phyloP scores from a whole-genome alignment of 2,113 vertebrate species.

The Cheilinus undulatus region DNA sequence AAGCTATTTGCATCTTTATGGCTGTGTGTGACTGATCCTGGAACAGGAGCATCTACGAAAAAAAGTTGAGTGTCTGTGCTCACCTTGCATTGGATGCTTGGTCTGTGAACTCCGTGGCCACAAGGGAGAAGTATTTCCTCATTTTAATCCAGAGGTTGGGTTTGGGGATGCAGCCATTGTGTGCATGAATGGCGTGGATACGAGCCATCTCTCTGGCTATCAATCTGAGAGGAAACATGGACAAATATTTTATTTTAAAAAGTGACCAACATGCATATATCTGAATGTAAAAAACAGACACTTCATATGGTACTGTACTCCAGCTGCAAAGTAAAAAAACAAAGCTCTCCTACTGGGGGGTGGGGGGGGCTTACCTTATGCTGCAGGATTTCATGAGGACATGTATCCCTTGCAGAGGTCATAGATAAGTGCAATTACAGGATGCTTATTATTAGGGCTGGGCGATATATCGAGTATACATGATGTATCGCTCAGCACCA shows the following conservation, averaged over 20 bases:
- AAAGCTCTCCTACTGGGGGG: too few species aligned
- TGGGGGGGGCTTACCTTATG: not conserved
- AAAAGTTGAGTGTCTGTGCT: slow-evolving; percentile 4
- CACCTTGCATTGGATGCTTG: slow-evolving; percentile 88
- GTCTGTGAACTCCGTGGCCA: slow-evolving; percentile 91
- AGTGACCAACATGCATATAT: not conserved
- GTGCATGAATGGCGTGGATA: slow-evolving; percentile 93
- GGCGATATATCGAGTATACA: too few species aligned
- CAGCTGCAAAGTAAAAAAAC: too few species aligned
- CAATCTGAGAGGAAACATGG: slow-evolving; percentile 81
- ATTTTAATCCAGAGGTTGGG: slow-evolving; percentile 96
- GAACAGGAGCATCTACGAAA: too few species aligned
- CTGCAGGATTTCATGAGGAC: not conserved
- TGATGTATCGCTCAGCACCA: too few species aligned
- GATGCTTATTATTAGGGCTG: too few species aligned
- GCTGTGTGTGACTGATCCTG: not conserved
- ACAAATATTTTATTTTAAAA: too few species aligned
- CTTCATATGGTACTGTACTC: too few species aligned
- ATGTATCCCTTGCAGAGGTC: not conserved
- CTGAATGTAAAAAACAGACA: not conserved
- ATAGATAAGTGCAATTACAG: not conserved
- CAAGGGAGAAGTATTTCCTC: slow-evolving; percentile 91
- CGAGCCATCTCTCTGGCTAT: slow-evolving; percentile 95
- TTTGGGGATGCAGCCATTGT: slow-evolving; percentile 94
- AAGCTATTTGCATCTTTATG: slow-evolving; percentile 12